phyloP scores from a whole-genome alignment of 2,113 vertebrate genomes.

The Eptesicus fuscus region DNA sequence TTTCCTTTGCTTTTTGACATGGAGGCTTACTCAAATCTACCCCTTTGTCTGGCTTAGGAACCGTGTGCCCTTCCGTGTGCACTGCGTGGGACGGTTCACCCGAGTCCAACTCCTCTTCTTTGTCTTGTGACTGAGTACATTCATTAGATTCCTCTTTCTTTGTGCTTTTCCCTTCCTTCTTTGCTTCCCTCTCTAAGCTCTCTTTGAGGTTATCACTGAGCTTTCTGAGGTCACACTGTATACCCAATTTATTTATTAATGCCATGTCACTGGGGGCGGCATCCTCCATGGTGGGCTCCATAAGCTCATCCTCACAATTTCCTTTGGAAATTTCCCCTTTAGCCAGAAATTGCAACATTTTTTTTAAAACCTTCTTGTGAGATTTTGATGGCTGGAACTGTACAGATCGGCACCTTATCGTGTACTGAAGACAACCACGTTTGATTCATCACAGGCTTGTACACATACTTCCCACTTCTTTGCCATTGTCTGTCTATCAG shows the following conservation, averaged over 20 bases:
- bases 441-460: too few relatives aligned
- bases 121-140: conserved; percentile 35
- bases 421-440: too few relatives aligned
- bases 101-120: conserved; percentile 30
- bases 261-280: conserved; percentile 72
- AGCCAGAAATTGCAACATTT: conserved; percentile 91
- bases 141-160: background rate
- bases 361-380: conserved; percentile 97
- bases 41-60: conserved; percentile 90
- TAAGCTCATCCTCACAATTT: conserved; percentile 82
- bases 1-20: conserved; percentile 95
- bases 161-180: conserved; percentile 54
- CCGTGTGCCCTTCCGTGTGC: conserved; percentile 26
- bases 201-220: conserved; percentile 70
- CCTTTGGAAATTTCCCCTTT: conserved; percentile 86
- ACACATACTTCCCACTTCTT: conserved; percentile 68
- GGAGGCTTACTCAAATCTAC: conserved; percentile 90
- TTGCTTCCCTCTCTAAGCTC: conserved; percentile 66
- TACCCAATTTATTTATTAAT: conserved; percentile 72
- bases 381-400: conserved; percentile 93
- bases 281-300: conserved; percentile 89
- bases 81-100: conserved; percentile 54
- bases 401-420: conserved; percentile 87
- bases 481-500: conserved; percentile 97
- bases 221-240: conserved; percentile 79